Conservation (phyloP, 2,113 vertebrate species). For the Cyprinodon variegatus region DNA sequence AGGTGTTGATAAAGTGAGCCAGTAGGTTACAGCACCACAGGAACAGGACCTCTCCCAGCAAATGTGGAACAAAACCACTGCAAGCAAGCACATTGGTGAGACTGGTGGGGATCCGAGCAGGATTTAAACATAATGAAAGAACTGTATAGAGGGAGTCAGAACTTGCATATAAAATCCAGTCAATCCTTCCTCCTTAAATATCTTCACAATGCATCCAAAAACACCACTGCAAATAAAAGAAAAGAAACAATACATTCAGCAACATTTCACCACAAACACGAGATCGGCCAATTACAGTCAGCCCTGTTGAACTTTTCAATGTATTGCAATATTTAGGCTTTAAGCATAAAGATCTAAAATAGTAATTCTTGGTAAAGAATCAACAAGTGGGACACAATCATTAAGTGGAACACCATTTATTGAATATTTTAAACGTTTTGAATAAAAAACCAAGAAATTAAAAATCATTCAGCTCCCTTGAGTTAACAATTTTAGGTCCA, state of each 20-base stretch:
- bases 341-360: too few species aligned
- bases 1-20: slow-evolving; percentile 91
- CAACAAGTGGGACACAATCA: too few species aligned
- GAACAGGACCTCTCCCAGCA: slow-evolving; percentile 90
- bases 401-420: too few species aligned
- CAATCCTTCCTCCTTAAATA: slow-evolving; percentile 89
- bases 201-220: slow-evolving; percentile 83
- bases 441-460: too few species aligned
- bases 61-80: slow-evolving; percentile 87
- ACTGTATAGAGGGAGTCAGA: background rate
- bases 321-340: too few species aligned
- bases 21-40: slow-evolving; percentile 92
- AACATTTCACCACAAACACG: background rate
- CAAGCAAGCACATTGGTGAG: slow-evolving; percentile 46
- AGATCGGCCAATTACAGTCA: background rate
- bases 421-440: too few species aligned
- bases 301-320: too few species aligned
- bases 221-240: slow-evolving; percentile 76
- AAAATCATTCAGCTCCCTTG: too few species aligned
- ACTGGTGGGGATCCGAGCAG: background rate
- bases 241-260: background rate
- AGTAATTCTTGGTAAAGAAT: too few species aligned
- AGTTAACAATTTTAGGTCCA: too few species aligned
- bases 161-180: slow-evolving; percentile 90
- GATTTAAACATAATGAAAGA: background rate